A percentile compares a stretch with the other conserved stretches of the same genome.
Conservation (phyloP, 1,140 invertebrate genomes). For the Dendrolimus kikuchii region DNA sequence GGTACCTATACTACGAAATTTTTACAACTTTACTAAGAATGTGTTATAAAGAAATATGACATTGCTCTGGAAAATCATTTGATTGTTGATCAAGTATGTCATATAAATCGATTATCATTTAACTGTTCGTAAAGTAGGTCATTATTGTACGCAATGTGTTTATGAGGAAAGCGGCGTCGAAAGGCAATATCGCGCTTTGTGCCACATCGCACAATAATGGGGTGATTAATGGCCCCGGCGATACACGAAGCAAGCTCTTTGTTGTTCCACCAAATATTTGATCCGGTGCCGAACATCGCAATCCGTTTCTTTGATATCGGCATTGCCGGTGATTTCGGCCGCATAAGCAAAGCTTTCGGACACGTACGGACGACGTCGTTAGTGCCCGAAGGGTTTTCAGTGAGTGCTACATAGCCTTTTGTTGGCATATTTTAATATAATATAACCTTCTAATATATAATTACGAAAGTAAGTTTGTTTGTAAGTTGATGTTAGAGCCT, state of each 20-base stretch:
- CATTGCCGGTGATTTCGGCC: constrained; percentile 23
- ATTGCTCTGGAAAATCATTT: no score
- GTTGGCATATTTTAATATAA: no score
- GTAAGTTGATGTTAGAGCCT: no score
- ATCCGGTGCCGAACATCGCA: constrained; percentile 33
- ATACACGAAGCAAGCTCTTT: constrained; percentile 47
- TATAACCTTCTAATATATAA: no score
- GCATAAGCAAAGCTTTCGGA: constrained; percentile 16
- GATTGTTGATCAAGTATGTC: no score
- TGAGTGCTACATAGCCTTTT: background rate
- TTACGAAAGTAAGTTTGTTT: no score
- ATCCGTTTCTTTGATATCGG: constrained; percentile 43
- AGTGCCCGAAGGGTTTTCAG: constrained; percentile 9
- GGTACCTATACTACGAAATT: no score
- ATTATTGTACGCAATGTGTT: constrained; percentile 37
- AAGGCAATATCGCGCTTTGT: constrained; percentile 51
- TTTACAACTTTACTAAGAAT: no score
- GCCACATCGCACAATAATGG: constrained; percentile 42
- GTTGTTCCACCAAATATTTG: constrained; percentile 53
- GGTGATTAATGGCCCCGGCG: constrained; percentile 50
- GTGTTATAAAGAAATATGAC: no score
- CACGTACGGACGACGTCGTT: constrained; percentile 12
- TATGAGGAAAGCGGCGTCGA: constrained; percentile 34
- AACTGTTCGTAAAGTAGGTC: constrained; percentile 39
- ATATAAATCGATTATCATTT: constrained; percentile 36